Evolutionary conservation across 35 echinoderm and acorn worm genomes (phyloP).

Genomic region (Apostichopus parvimensis): DNA sequence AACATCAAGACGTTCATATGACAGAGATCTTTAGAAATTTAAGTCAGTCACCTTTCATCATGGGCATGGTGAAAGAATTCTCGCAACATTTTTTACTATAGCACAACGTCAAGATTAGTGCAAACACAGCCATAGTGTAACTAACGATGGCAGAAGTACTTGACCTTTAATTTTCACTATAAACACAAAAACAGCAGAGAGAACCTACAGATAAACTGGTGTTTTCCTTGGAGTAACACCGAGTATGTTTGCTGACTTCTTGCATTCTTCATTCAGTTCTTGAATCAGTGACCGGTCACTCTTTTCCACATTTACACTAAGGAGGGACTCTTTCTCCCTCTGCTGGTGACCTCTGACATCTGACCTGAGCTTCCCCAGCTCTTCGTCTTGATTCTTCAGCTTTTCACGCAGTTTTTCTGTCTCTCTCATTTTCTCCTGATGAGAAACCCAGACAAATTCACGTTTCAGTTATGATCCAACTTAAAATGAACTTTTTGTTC

Average conservation of each 20-base stretch:
- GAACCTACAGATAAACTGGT: conserved; percentile 47
- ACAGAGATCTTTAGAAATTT: no score
- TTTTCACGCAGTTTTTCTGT: conserved; percentile 68
- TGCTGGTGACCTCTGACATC: conserved; percentile 77
- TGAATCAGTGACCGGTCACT: conserved; percentile 60
- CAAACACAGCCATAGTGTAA: no score
- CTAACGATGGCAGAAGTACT: no score
- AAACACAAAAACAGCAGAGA: no score
- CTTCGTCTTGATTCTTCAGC: conserved; percentile 77
- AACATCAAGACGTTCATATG: no score
- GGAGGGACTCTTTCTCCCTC: conserved; percentile 60
- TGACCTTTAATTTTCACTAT: no score
- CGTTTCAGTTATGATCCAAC: background rate
- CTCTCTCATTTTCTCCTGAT: conserved; percentile 84
- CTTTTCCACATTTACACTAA: conserved; percentile 40
- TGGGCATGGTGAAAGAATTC: no score
- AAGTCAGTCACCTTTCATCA: no score
- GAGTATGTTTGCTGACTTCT: conserved; percentile 63
- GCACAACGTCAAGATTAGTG: no score
- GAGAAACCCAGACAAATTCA: background rate
- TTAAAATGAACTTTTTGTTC: no score
- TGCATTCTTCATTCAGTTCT: conserved; percentile 91
- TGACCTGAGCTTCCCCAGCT: conserved; percentile 73
- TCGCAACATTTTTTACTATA: no score
- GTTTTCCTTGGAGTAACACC: conserved; percentile 64